Percentiles rank a stretch among this genome's conserved stretches.
Conservation (phyloP, 1,140 invertebrate species). For the Andrena cerasifolii region DNA sequence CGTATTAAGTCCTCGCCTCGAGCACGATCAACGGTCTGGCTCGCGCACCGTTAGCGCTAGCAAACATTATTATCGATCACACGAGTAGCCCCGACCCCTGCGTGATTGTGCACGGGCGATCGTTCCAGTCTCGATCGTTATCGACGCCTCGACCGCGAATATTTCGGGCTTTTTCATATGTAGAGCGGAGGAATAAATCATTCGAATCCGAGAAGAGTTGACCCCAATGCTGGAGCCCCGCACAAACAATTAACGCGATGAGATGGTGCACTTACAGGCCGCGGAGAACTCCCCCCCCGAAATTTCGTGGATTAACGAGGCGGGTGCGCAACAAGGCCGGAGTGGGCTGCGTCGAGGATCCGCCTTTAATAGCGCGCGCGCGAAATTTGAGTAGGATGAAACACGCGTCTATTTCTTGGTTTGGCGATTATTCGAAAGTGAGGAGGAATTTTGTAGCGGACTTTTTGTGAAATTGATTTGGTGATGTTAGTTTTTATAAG, state of each 20-base stretch:
- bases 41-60: conserved; percentile 34
- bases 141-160: conserved; percentile 38
- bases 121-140: conserved; percentile 28
- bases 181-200: conserved; percentile 62
- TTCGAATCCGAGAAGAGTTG: conserved; percentile 63
- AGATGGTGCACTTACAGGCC: conserved; percentile 27
- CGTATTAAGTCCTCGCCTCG: conserved; percentile 37
- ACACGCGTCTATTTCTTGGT: too few species aligned
- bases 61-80: conserved; percentile 51
- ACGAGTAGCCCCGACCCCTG: conserved; percentile 8
- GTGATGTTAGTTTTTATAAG: too few species aligned
- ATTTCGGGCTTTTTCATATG: conserved; percentile 49
- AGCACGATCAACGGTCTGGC: conserved; percentile 25
- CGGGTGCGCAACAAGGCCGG: too few species aligned
- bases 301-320: conserved; percentile 9
- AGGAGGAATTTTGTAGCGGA: too few species aligned
- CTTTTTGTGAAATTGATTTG: too few species aligned
- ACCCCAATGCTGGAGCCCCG: conserved; percentile 48
- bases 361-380: too few species aligned
- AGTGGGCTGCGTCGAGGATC: too few species aligned
- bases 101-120: conserved; percentile 22
- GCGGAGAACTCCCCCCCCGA: conserved; percentile 10
- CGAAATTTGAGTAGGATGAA: too few species aligned
- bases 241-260: conserved; percentile 45
- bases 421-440: too few species aligned